These are phyloP conservation scores for Maniola hyperantus DNA, from an alignment of 2,888 invertebrate genomes.

Conservation along the genomic window DNA sequence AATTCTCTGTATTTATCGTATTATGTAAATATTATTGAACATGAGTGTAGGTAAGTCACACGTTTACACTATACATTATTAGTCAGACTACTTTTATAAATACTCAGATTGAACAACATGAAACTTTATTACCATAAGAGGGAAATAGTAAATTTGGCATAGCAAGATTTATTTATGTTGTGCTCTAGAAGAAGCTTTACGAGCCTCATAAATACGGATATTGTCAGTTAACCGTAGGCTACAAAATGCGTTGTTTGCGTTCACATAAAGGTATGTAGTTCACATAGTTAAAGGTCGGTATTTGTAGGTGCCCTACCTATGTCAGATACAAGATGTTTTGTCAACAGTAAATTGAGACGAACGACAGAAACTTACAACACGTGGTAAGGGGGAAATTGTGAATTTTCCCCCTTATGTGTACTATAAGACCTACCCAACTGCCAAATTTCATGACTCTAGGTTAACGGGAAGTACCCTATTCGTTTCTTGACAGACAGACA, in stretches of 20 bases:
- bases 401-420: no score
- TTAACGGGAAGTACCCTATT: no score
- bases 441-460: no score
- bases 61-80: background rate
- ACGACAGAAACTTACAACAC: background rate
- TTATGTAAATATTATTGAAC: no score
- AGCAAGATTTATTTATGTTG: constrained; percentile 11
- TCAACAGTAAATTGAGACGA: constrained; percentile 9
- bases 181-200: constrained; percentile 16
- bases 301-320: background rate
- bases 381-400: no score
- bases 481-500: no score
- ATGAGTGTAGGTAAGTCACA: background rate
- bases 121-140: constrained; percentile 18
- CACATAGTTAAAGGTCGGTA: constrained; percentile 5
- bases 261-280: constrained; percentile 12
- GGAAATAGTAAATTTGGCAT: constrained; percentile 16
- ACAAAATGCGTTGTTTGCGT: constrained; percentile 11
- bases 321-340: constrained; percentile 8
- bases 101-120: constrained; percentile 10
- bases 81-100: background rate
- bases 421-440: no score
- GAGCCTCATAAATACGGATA: constrained; percentile 22
- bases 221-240: constrained; percentile 17
- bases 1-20: no score